Percentiles rank a stretch among this genome's conserved stretches.
Evolutionary conservation across 2,113 vertebrate species (phyloP).

Genomic region (Narcine bancroftii): DNA sequence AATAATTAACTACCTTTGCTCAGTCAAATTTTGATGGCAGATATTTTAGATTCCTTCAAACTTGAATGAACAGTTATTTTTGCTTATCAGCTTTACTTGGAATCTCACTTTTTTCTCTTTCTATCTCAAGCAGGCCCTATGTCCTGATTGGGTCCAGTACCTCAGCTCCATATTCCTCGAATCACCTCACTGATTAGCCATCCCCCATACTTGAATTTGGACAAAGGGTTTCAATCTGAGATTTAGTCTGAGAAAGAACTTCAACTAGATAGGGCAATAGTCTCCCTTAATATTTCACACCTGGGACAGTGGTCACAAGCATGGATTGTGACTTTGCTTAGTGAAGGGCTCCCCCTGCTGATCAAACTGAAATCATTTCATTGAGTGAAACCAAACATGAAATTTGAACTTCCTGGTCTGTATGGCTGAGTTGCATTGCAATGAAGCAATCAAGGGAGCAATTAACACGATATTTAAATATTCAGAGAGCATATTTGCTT

Average conservation of each 20-base stretch:
- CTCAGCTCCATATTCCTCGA: neutral
- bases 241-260: neutral
- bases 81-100: neutral
- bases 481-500: neutral
- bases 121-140: neutral
- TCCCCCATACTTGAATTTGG: neutral
- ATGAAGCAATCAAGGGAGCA: too few species aligned
- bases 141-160: neutral
- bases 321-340: neutral
- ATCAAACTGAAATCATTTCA: neutral
- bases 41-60: neutral
- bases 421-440: neutral
- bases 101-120: neutral
- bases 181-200: neutral
- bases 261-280: neutral
- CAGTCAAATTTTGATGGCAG: neutral
- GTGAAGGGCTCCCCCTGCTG: neutral
- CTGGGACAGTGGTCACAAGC: neutral
- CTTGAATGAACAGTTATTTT: neutral
- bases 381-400: neutral
- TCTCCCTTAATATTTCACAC: neutral
- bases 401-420: neutral
- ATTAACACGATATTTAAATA: neutral
- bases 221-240: neutral
- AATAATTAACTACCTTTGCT: neutral